Evolutionary conservation across 2,113 vertebrate species (phyloP).

Genomic region (Phalacrocorax aristotelis): DNA sequence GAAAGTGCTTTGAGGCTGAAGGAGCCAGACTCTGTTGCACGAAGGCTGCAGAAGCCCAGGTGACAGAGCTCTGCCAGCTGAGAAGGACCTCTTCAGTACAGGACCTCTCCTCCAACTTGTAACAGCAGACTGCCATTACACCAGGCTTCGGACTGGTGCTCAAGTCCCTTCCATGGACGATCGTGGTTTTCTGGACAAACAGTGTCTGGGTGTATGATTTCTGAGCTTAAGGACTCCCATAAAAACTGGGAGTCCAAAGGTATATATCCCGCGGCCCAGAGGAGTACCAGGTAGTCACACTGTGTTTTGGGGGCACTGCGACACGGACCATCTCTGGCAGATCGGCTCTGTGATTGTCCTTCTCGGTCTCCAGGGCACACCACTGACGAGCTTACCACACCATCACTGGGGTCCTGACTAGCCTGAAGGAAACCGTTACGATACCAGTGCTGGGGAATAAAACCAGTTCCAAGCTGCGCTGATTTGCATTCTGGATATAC

Average conservation of each 20-base stretch:
- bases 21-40: neutral
- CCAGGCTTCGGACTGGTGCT: neutral
- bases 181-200: neutral
- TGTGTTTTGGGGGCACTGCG: neutral
- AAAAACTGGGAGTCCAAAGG: neutral
- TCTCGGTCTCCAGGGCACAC: neutral
- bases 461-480: neutral
- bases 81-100: neutral
- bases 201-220: neutral
- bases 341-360: neutral
- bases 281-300: neutral
- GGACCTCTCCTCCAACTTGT: neutral
- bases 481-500: neutral
- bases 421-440: neutral
- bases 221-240: neutral
- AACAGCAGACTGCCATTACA: accelerated
- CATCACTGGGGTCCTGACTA: neutral
- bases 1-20: neutral
- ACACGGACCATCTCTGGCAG: neutral
- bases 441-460: neutral
- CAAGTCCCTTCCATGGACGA: neutral
- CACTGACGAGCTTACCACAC: neutral
- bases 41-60: neutral
- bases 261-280: neutral
- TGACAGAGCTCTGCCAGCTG: neutral